Conservation (phyloP, 1,140 invertebrate genomes). For the Sinella curviseta region DNA sequence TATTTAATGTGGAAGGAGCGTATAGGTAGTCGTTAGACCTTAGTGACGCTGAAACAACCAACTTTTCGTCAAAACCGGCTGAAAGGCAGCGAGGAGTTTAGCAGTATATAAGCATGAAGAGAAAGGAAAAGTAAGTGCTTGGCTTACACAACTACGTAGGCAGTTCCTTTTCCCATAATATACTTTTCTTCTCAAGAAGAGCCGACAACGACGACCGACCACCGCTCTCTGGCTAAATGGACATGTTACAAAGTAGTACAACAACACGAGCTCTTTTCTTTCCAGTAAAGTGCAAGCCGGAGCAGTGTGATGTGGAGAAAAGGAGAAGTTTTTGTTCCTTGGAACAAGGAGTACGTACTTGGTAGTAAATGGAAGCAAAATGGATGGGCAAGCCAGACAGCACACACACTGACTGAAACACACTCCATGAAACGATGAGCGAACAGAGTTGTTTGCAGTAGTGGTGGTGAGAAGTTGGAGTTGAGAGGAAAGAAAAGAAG, state of each 20-base stretch:
- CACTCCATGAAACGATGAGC: neutral
- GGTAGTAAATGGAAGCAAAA: neutral
- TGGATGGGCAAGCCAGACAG: neutral
- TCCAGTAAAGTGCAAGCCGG: neutral
- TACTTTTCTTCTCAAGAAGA: neutral
- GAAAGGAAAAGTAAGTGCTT: neutral
- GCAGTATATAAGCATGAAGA: neutral
- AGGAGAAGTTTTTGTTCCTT: neutral
- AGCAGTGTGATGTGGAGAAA: neutral
- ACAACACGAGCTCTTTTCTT: neutral
- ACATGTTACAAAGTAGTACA: neutral
- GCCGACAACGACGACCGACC: neutral
- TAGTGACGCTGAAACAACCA: neutral
- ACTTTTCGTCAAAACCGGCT: neutral
- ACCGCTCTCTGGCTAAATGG: neutral
- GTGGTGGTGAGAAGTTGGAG: neutral
- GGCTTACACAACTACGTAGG: neutral
- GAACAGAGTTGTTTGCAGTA: neutral
- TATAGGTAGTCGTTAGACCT: neutral
- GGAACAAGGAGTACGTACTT: neutral
- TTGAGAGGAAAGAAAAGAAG: neutral
- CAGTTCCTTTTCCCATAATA: neutral
- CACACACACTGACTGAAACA: neutral
- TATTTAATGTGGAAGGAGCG: neutral
- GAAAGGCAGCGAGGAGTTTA: neutral